Conservation (phyloP, 2,888 invertebrate genomes). For the Sialis lutaria region DNA sequence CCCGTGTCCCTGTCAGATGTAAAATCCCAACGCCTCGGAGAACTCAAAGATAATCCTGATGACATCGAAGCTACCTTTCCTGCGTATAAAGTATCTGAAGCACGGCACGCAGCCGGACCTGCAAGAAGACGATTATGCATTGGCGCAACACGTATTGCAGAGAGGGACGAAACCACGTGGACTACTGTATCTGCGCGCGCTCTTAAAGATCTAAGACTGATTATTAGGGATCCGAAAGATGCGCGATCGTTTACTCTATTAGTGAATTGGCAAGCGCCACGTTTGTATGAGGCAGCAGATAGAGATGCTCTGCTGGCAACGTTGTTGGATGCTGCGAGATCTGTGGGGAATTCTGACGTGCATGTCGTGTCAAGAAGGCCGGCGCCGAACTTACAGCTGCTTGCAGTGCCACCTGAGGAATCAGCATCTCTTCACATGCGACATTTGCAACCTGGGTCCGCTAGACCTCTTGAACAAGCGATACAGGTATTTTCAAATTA, state of each 20-base stretch:
- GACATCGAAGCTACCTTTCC: constrained; percentile 94
- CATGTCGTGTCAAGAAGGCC: constrained; percentile 79
- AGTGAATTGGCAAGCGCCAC: constrained; percentile 27
- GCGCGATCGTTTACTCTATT: constrained; percentile 78
- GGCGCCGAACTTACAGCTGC: constrained; percentile 73
- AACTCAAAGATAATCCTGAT: constrained; percentile 29
- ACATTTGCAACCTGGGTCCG: constrained; percentile 35
- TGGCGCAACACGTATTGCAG: constrained; percentile 87
- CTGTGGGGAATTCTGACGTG: constrained; percentile 92
- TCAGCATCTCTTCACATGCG: constrained; percentile 83
- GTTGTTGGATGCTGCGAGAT: constrained; percentile 86
- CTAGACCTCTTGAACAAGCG: background rate
- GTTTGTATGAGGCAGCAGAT: constrained; percentile 84
- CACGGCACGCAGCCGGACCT: constrained; percentile 58
- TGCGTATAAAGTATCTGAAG: constrained; percentile 78
- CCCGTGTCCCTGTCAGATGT: constrained; percentile 77
- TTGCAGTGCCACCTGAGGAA: constrained; percentile 88
- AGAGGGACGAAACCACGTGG: constrained; percentile 94
- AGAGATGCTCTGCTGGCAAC: constrained; percentile 93
- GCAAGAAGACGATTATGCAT: constrained; percentile 81
- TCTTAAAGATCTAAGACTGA: constrained; percentile 35
- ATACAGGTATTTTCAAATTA: no score
- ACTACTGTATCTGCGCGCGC: constrained; percentile 77
- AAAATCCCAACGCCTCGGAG: constrained; percentile 75
- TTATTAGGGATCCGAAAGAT: constrained; percentile 77